Conservation (phyloP, 1,140 invertebrate species). For the Ceratina japonica region DNA sequence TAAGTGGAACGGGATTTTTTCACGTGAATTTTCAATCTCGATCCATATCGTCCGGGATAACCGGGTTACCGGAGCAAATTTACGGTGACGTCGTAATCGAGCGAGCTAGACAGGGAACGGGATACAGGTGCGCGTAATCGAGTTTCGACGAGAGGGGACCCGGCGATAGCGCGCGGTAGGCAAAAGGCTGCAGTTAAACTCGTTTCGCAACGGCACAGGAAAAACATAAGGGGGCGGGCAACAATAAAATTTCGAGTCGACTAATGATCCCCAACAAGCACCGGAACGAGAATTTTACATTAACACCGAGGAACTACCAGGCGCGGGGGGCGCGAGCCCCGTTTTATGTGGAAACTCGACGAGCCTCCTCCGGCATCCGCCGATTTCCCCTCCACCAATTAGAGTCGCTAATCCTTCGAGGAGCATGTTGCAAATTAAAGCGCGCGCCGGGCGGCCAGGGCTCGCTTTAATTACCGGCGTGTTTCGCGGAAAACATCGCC, state of each 20-base stretch:
- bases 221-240: not conserved
- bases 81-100: conserved; percentile 26
- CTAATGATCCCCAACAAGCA: not conserved
- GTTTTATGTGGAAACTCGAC: conserved; percentile 11
- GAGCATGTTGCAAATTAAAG: conserved; percentile 19
- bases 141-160: not conserved
- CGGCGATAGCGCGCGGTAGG: not conserved
- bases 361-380: not conserved
- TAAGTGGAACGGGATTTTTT: not conserved
- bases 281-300: not conserved
- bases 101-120: not conserved
- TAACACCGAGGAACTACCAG: not conserved
- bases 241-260: not conserved
- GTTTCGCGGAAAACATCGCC: conserved; percentile 17
- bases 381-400: conserved; percentile 13
- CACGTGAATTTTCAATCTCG: conserved; percentile 37
- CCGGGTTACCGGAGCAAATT: conserved; percentile 37
- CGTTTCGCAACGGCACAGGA: not conserved
- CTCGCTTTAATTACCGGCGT: conserved; percentile 18
- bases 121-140: conserved; percentile 22
- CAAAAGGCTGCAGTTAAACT: not conserved
- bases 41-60: conserved; percentile 8
- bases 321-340: no score
- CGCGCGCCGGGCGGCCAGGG: not conserved
- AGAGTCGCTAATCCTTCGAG: conserved; percentile 8